Conservation (phyloP, 2,113 vertebrate species). For the Holacanthus passer region DNA sequence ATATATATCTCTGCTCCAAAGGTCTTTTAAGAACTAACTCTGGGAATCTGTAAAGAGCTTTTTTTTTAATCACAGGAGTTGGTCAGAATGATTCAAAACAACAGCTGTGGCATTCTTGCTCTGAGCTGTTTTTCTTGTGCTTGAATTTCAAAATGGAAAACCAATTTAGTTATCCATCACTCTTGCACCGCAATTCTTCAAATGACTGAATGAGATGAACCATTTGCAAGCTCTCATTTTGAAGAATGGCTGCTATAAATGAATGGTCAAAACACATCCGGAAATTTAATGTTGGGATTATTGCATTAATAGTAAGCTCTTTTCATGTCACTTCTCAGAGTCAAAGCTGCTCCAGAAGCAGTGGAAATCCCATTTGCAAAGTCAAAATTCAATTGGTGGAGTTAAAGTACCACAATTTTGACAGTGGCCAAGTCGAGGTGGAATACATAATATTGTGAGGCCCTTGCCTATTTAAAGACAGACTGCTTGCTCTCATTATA, state of each 20-base stretch:
- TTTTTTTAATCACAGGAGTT: not conserved
- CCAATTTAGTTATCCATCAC: not conserved
- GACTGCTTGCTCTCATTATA: not conserved
- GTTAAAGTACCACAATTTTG: not conserved
- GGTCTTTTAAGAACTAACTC: not conserved
- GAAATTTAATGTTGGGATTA: slow-evolving; percentile 14
- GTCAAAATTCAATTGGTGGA: slow-evolving; percentile 25
- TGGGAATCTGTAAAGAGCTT: not conserved
- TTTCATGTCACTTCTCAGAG: not conserved
- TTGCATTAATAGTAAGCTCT: not conserved
- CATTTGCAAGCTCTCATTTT: not conserved
- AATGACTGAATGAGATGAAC: not conserved
- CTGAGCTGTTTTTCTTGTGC: slow-evolving; percentile 8
- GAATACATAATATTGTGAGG: not conserved
- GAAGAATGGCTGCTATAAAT: not conserved
- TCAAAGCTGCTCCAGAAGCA: not conserved
- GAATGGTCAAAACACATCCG: not conserved
- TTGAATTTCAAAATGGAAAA: slow-evolving; percentile 30
- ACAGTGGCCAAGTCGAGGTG: not conserved
- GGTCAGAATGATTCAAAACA: slow-evolving; percentile 24
- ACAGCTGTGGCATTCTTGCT: slow-evolving; percentile 4
- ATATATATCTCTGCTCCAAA: not conserved
- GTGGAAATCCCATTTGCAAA: slow-evolving; percentile 14
- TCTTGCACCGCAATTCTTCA: not conserved
- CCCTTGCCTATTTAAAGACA: not conserved